These are phyloP conservation scores for Fulmarus glacialis DNA, from an alignment of 2,113 vertebrate genomes.

Conservation along the genomic window DNA sequence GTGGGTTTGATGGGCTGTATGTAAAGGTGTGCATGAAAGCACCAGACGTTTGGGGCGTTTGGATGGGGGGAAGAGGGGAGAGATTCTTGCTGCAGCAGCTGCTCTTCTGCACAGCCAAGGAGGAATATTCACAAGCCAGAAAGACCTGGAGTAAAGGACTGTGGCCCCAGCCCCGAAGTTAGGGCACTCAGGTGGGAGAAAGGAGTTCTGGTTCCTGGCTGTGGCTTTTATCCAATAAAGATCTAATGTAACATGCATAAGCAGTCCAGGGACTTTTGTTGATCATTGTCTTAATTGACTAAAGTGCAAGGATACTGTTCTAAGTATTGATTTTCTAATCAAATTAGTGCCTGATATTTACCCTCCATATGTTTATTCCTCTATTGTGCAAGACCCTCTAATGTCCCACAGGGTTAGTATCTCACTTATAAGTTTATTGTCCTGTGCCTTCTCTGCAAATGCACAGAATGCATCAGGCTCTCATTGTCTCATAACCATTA, in stretches of 20 bases:
- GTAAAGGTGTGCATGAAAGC: neutral
- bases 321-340: constrained; percentile 49
- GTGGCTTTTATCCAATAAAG: neutral
- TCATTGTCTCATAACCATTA: neutral
- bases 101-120: neutral
- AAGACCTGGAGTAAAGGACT: neutral
- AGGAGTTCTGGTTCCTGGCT: neutral
- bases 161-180: neutral
- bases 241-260: neutral
- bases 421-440: neutral
- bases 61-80: fast-evolving
- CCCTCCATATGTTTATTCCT: neutral
- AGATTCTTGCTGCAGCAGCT: neutral
- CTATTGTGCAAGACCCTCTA: neutral
- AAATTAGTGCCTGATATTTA: constrained; percentile 20
- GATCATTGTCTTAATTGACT: constrained; percentile 34
- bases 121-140: neutral
- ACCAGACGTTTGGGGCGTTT: fast-evolving
- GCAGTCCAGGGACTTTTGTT: neutral
- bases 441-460: neutral
- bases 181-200: neutral
- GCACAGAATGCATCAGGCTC: neutral
- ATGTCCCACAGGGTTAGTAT: neutral
- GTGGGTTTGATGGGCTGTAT: neutral
- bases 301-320: constrained; percentile 22